Conservation (phyloP, 2,888 invertebrate species). For the Neocrepidodera transversa region DNA sequence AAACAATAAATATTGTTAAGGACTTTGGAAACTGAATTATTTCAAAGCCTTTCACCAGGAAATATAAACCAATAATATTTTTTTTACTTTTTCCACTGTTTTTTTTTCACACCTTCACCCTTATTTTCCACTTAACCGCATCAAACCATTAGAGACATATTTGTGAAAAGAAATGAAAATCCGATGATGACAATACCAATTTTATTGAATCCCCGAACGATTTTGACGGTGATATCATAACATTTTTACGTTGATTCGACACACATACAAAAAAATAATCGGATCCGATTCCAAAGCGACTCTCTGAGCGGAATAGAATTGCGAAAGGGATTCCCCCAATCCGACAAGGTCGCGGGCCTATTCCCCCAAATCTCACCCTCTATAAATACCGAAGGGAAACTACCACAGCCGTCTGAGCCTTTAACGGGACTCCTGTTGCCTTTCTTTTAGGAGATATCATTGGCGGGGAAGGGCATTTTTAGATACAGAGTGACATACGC, state of each 20-base stretch:
- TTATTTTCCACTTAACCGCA: too few relatives aligned
- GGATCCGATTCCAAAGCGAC: slow-evolving; percentile 22
- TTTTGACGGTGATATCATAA: slow-evolving; percentile 33
- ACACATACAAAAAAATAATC: slow-evolving; percentile 34
- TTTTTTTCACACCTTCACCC: too few relatives aligned
- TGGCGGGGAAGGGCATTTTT: slow-evolving; percentile 2
- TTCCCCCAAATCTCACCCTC: slow-evolving; percentile 30
- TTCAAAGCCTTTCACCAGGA: too few relatives aligned
- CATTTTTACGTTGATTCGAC: slow-evolving; percentile 33
- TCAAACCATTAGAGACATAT: slow-evolving; percentile 1
- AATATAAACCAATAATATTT: too few relatives aligned
- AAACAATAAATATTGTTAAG: too few relatives aligned
- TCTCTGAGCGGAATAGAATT: slow-evolving; percentile 27
- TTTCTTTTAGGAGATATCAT: slow-evolving; percentile 27
- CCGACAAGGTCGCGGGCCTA: slow-evolving; percentile 35
- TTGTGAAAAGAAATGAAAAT: slow-evolving; percentile 12
- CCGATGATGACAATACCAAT: slow-evolving; percentile 21
- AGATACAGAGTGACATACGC: not conserved
- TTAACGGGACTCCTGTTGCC: slow-evolving; percentile 32
- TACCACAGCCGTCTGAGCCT: slow-evolving; percentile 30
- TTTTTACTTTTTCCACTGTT: too few relatives aligned
- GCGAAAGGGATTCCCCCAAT: slow-evolving; percentile 25
- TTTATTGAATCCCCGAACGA: slow-evolving; percentile 29
- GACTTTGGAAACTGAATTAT: too few relatives aligned
- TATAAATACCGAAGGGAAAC: slow-evolving; percentile 34